These are phyloP conservation scores for Danio jaintianensis DNA, from an alignment of 2,797 vertebrate genomes.

Conservation along the genomic window DNA sequence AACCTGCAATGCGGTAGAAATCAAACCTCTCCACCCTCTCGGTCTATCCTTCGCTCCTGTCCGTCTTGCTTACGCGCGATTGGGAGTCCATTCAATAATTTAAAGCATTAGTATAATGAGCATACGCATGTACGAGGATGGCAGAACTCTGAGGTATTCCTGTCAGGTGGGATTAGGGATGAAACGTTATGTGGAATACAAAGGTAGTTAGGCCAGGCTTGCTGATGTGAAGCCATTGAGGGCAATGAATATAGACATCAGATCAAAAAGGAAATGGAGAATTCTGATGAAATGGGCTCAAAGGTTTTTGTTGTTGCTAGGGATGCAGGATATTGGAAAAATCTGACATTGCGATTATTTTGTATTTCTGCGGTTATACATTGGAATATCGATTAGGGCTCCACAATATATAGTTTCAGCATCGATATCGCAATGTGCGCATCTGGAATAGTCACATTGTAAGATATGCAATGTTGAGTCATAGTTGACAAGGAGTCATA, in stretches of 20 bases:
- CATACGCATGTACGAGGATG: constrained; percentile 4
- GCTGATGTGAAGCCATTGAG: constrained; percentile 22
- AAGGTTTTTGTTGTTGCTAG: constrained; percentile 56
- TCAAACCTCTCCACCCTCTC: constrained; percentile 47
- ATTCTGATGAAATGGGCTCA: constrained; percentile 69
- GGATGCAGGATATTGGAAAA: no score
- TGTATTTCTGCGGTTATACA: no score
- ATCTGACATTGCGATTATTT: no score
- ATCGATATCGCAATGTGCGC: no score
- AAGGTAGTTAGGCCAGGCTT: constrained; percentile 20
- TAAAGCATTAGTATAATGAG: constrained; percentile 39
- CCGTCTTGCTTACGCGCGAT: not conserved
- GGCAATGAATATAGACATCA: constrained; percentile 49
- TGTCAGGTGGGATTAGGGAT: constrained; percentile 29
- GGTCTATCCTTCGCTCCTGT: constrained; percentile 25
- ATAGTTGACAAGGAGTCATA: no score
- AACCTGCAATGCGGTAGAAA: constrained; percentile 67
- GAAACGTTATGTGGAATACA: not conserved
- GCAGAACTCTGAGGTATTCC: constrained; percentile 11
- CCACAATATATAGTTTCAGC: no score
- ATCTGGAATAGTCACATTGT: no score
- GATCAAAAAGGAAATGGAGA: constrained; percentile 66
- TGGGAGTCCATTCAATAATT: constrained; percentile 32
- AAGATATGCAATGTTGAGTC: no score
- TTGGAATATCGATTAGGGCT: no score